Evolutionary conservation across 2,113 vertebrate genomes (phyloP), one percentile per base, ranked within the genome.

Genomic region (Anarhynchus alexandrinus): DNA sequence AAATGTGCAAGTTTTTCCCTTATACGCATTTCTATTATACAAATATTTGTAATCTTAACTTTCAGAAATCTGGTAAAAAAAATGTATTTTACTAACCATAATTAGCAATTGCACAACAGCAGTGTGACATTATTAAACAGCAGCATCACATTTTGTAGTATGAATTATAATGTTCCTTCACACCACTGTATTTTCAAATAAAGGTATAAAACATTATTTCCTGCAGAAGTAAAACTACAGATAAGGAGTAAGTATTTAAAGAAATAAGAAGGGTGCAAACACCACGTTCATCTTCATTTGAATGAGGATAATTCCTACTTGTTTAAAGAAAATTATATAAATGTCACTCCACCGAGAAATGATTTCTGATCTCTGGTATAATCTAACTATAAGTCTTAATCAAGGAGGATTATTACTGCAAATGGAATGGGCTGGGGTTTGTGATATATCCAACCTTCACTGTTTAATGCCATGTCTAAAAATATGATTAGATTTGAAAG

Each of bases 331-430:
- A 82, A 74, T 12, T 0, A 55, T 71, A 61, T 71, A 92, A 83
- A 90, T 52, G 61, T 80, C 72, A 76, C 32, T 90, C 36, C 36
- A 71, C 40, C 34, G 29, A 76, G 86, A 71, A 83, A 80, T 57
- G 5, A 80, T 83, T 90, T 45, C 89, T 96, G 72, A 71, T 90
- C 57, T 92, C 82, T 61, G 45, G 25, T 52, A 71, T 66, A 74
- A 92, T 83, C 66, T 80, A 90, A 71, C 85, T 54, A 26, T 74
- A 86, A 86, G 82, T 92, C 82, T 86, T 86, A 89, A 94, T 94
- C 89, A 87, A 66, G 72, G 45, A 96, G 67, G 72, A 90, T 94
- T 94, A 95, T 80, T 83, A 65, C 57, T 76, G 67, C 57, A 87
- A 83, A 90, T 83, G 62, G 82, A 92, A 80, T 29, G 51, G 77